Evolutionary conservation across 1,140 invertebrate genomes (phyloP).

Genomic region (Drosophila erecta): DNA sequence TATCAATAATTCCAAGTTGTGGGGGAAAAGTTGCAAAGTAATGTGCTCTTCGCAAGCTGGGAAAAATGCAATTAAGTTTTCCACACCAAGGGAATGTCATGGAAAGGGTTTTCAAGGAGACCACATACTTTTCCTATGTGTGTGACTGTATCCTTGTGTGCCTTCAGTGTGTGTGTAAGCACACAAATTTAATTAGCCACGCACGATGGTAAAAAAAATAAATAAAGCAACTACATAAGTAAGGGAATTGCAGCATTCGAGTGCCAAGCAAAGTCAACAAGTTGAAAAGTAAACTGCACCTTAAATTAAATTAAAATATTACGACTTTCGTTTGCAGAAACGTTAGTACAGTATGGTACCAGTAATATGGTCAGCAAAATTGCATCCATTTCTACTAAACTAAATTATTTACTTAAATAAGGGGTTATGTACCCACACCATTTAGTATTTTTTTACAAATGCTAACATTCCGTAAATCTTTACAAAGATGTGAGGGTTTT

Average conservation of each 20-base stretch:
- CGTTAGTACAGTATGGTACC: no score
- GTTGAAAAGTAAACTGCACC: neutral
- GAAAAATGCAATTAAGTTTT: constrained; percentile 59
- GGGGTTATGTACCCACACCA: no score
- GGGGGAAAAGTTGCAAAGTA: constrained; percentile 4
- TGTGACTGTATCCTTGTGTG: constrained; percentile 1
- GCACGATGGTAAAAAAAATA: constrained; percentile 31
- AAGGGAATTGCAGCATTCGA: constrained; percentile 13
- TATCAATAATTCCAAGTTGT: constrained; percentile 30
- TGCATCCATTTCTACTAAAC: no score
- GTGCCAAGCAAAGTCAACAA: neutral
- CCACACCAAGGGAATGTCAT: constrained; percentile 15
- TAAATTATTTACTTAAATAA: no score
- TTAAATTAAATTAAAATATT: no score
- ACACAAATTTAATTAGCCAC: constrained; percentile 55
- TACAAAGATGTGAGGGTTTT: neutral
- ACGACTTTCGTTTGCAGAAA: no score
- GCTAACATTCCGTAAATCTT: neutral
- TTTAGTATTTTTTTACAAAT: no score
- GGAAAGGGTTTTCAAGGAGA: neutral
- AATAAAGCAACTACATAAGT: constrained; percentile 22
- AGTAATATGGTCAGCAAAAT: no score
- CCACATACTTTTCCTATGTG: neutral
- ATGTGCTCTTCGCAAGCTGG: constrained; percentile 29
- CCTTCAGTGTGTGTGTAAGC: constrained; percentile 7